Percentiles rank a stretch among this genome's conserved stretches.
Evolutionary conservation across 2,888 invertebrate genomes (phyloP).

Genomic region (Bhutanitis thaidina): DNA sequence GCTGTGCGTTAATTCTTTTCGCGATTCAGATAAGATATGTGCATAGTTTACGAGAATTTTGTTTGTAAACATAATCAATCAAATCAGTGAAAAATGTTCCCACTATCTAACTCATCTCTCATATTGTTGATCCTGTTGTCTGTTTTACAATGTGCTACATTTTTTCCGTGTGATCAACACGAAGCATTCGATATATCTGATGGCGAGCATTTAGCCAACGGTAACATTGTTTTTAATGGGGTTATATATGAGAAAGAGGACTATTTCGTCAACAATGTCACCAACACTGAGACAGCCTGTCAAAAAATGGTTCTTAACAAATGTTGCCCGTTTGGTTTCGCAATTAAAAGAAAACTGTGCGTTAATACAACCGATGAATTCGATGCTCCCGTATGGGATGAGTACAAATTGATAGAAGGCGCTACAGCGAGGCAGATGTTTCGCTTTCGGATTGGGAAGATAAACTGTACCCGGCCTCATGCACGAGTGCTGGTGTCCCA

Average conservation of each 20-base stretch:
- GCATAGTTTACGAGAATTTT: not conserved
- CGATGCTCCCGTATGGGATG: constrained; percentile 43
- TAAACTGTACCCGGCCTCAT: constrained; percentile 32
- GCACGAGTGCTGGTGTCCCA: constrained; percentile 30
- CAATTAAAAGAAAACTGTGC: constrained; percentile 36
- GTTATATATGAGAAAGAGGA: constrained; percentile 37
- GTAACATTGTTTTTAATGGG: constrained; percentile 35
- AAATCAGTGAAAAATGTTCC: constrained; percentile 10
- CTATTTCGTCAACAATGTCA: constrained; percentile 36
- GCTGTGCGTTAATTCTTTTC: not conserved
- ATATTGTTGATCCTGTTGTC: constrained; percentile 26
- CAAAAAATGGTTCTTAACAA: constrained; percentile 44
- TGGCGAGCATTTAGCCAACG: constrained; percentile 34
- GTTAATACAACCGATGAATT: constrained; percentile 31
- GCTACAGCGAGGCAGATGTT: constrained; percentile 37
- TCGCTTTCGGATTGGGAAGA: constrained; percentile 41
- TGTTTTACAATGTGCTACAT: constrained; percentile 25
- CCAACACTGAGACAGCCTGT: constrained; percentile 38
- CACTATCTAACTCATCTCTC: constrained; percentile 22
- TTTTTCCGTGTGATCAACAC: constrained; percentile 33
- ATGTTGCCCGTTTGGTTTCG: constrained; percentile 51
- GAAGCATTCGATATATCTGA: constrained; percentile 36
- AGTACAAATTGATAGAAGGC: constrained; percentile 28
- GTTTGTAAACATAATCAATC: constrained; percentile 14
- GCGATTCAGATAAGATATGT: constrained; percentile 9